Evolutionary conservation across 2,797 vertebrate species (phyloP), one percentile per base, ranked within the genome.

Genomic region (Vireo griseus): DNA sequence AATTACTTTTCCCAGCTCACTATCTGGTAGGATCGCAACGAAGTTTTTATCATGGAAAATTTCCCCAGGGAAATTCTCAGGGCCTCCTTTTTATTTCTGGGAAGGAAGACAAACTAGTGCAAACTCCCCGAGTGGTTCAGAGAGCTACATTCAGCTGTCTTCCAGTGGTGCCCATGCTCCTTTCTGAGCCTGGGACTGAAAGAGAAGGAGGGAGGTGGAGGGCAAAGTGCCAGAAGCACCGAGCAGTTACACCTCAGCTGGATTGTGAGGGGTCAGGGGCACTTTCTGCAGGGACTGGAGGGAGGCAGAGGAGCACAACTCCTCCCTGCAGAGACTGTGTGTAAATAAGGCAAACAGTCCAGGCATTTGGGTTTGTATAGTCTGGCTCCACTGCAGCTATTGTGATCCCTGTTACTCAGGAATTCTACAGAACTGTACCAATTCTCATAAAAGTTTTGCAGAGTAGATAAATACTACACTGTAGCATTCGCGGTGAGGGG

Each of bases 381-480:
- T 13, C 85, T 92, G 91, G 91, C 95, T 92, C 76, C 5, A 6
- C 40, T 2, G 6, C 74, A 50, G 91, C 95, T 91, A 94, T 96
- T 96, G 95, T 96, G 86, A 88, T 94, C 79, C 42, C 52, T 21
- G 67, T 73, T 92, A 86, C 50, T 83, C 76, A 86, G 83, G 94
- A 95, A 95, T 94, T 88, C 92, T 91, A 87, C 90, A 92, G 89
- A 97, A 79, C 75, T 11, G 0, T 81, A 93, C 91, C 82, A 92
- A 73, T 78, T 68, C 91, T 81, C 76, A 90, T 95, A 91, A 94
- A 97, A 94, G 82, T 88, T 94, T 78, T 73, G 94, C 82, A 81
- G 92, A 57, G 87, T 16, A 90, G 92, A 92, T 96, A 95, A 91
- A 88, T 88, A 66, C 82, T 90, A 11, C n/a, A 3, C 73, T 88